Evolutionary conservation across 2,797 vertebrate species (phyloP), one percentile per base, ranked within the genome.

Genomic region (Sebastes kiyomatsui): DNA sequence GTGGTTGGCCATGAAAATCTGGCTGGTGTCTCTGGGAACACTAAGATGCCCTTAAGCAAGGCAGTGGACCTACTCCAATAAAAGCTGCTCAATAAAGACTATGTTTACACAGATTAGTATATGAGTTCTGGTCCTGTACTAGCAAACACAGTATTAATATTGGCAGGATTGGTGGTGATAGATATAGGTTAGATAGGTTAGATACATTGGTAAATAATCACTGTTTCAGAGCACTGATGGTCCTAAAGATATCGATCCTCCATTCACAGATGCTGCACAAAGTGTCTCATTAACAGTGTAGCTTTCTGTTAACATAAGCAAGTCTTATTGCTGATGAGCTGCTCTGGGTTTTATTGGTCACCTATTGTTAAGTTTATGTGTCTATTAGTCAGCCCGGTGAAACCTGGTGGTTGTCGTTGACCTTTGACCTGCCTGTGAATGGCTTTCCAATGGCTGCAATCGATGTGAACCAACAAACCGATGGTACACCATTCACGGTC

Each of bases 381-480:
- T 67, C 55, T 14, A 59, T 86, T 84, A 74, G 38, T 82, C 77
- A 56, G 18, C 32, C 8, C 54, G 33, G 54, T 58, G 32, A 58
- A 67, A 62, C n/a, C 55, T 14, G 5, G 12, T 52, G 22, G 16
- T 72, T 33, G 30, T 30, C 30, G 20, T 12, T 79, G 78, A 82
- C 87, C 74, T 80, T 64, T 87, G 85, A 79, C 79, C 68, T 46
- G 61, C 7, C 13, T 18, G n/a, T 8, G 56, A 84, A 79, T 79
- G 27, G 42, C 59, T 72, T 75, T 68, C 32, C 72, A 83, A 72
- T 74, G 30, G 46, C 9, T 68, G 3, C 9, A 23, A 81, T 85
- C 66, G 23, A 85, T 79, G 28, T 30, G 16, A 52, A 54, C 32
- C 18, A 33, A 75, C 56, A 75, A 61, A 66, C 38, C 55, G 67